Conservation (phyloP, 2,888 invertebrate genomes). For the Ormia ochracea region DNA sequence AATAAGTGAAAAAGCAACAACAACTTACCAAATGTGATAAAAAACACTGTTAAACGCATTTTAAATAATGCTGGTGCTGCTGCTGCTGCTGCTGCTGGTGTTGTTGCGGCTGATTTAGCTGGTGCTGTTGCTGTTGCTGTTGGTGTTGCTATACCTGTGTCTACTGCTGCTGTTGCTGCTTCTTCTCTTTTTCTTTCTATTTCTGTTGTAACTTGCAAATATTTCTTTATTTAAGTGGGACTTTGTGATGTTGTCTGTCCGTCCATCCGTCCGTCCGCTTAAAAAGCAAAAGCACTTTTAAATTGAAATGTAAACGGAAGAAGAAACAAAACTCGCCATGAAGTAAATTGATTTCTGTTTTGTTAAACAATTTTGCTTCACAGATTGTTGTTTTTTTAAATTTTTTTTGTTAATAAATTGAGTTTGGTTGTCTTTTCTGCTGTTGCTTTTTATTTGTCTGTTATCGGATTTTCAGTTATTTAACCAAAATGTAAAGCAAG, state of each 20-base stretch:
- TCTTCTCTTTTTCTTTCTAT: background rate
- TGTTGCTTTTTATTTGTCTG: background rate
- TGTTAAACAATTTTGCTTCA: background rate
- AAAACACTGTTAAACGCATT: conserved; percentile 47
- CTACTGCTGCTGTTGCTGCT: background rate
- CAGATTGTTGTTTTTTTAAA: background rate
- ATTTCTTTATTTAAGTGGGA: background rate
- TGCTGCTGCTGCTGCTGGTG: background rate
- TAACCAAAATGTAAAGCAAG: conserved; percentile 33
- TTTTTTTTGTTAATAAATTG: too few species aligned
- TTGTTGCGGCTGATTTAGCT: too few species aligned
- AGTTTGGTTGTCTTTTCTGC: background rate
- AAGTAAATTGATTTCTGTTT: conserved; percentile 31
- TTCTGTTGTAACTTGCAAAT: background rate
- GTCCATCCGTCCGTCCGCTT: too few species aligned
- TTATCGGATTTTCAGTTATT: conserved; percentile 42
- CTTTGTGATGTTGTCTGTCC: conserved; percentile 6
- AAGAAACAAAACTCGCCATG: background rate
- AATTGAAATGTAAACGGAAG: conserved; percentile 32
- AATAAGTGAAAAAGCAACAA: background rate
- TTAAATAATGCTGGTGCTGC: background rate
- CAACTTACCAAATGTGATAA: conserved; percentile 54
- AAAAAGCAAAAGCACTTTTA: conserved; percentile 16
- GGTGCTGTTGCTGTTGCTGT: background rate
- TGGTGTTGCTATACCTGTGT: background rate